phyloP scores from a whole-genome alignment of 1,140 invertebrate genomes.

The Zaprionus ornatus region DNA sequence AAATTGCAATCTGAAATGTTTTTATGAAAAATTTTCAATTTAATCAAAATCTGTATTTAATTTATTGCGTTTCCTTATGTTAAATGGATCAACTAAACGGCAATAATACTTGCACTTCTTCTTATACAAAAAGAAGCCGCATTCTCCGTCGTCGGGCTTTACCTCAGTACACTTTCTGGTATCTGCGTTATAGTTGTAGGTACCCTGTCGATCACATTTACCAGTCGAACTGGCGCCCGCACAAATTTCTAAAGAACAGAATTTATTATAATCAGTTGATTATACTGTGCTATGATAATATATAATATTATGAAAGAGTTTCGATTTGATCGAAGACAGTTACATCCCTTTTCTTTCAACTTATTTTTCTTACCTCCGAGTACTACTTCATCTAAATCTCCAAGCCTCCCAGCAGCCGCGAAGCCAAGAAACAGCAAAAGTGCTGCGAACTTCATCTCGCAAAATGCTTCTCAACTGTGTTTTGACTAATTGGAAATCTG shows the following conservation, averaged over 20 bases:
- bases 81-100: background rate
- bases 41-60: background rate
- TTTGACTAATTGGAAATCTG: background rate
- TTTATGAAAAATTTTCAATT: background rate
- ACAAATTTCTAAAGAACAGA: background rate
- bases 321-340: too few species aligned
- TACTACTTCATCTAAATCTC: background rate
- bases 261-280: background rate
- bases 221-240: background rate
- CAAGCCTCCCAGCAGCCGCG: background rate
- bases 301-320: too few species aligned
- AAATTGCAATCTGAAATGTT: too few species aligned
- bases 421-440: background rate
- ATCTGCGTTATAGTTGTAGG: background rate
- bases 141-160: background rate
- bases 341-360: too few species aligned
- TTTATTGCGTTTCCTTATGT: background rate
- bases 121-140: conserved; percentile 17
- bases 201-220: background rate
- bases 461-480: background rate
- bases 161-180: background rate
- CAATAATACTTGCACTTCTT: conserved; percentile 1
- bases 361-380: background rate
- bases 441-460: background rate
- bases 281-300: too few species aligned